A percentile compares a stretch with the other conserved stretches of the same genome.
Evolutionary conservation across 2,888 invertebrate species (phyloP).

Genomic region (Phyllotreta cruciferae): DNA sequence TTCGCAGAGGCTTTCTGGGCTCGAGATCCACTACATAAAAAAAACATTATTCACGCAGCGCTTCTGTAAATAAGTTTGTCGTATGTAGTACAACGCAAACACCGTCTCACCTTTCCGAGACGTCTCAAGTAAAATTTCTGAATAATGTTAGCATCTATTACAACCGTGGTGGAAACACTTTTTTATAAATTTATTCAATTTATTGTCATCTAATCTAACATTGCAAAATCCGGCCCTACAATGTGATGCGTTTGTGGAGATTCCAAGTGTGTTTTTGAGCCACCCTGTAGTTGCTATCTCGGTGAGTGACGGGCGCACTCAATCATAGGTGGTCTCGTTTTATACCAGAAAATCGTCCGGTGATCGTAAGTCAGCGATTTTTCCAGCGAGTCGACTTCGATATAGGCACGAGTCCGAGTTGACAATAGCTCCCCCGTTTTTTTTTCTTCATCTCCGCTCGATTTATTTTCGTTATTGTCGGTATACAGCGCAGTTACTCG

Average conservation of each 20-base stretch:
- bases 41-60: slow-evolving; percentile 19
- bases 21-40: slow-evolving; percentile 11
- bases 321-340: slow-evolving; percentile 53
- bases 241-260: no score
- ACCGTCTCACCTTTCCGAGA: slow-evolving; percentile 14
- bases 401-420: slow-evolving; percentile 48
- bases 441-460: slow-evolving; percentile 22
- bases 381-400: slow-evolving; percentile 48
- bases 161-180: not conserved
- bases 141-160: slow-evolving; percentile 18
- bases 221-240: no score
- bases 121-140: slow-evolving; percentile 14
- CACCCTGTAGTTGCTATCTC: not conserved
- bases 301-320: slow-evolving; percentile 7
- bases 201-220: no score
- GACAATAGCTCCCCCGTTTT: slow-evolving; percentile 51
- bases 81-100: no score
- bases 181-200: no score
- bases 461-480: slow-evolving; percentile 38
- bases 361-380: slow-evolving; percentile 51
- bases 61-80: slow-evolving; percentile 22
- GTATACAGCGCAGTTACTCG: slow-evolving; percentile 35
- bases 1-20: not conserved
- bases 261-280: not conserved
- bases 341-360: slow-evolving; percentile 44